These are phyloP conservation scores for Xiphias gladius DNA, from an alignment of 2,113 vertebrate species.

Conservation along the genomic window DNA sequence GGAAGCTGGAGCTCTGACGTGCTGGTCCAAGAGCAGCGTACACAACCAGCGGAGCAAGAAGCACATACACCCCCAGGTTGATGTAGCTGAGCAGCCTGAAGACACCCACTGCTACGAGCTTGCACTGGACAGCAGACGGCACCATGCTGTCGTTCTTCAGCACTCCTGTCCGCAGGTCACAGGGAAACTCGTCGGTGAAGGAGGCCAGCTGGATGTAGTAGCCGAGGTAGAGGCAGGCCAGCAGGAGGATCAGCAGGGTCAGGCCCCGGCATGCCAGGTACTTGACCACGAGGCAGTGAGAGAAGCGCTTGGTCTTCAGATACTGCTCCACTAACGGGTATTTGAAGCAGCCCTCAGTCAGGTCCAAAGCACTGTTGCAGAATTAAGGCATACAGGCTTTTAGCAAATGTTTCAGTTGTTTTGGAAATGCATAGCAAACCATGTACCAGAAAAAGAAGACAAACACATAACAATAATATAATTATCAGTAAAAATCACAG, in stretches of 20 bases:
- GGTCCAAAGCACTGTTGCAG: conserved; percentile 87
- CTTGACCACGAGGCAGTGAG: conserved; percentile 85
- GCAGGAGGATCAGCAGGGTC: conserved; percentile 86
- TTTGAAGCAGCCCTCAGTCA: conserved; percentile 91
- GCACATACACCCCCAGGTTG: conserved; percentile 89
- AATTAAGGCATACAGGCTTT: neutral
- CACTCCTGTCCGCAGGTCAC: conserved; percentile 90
- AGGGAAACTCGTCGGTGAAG: conserved; percentile 92
- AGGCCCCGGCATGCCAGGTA: conserved; percentile 89
- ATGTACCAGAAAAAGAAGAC: neutral
- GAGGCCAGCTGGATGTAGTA: conserved; percentile 94
- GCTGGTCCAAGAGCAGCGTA: conserved; percentile 87
- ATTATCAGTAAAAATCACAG: neutral
- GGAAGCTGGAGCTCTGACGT: conserved; percentile 85
- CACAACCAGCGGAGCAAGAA: conserved; percentile 87
- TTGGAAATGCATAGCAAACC: neutral
- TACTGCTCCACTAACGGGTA: conserved; percentile 97
- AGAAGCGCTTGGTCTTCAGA: conserved; percentile 91
- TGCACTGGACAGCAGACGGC: conserved; percentile 90
- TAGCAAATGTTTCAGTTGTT: neutral
- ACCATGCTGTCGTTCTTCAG: conserved; percentile 88
- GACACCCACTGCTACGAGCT: conserved; percentile 93
- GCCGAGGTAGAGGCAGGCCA: conserved; percentile 89
- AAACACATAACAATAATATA: no score
- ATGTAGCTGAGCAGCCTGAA: conserved; percentile 94